These are phyloP conservation scores for Elachura formosa DNA, from an alignment of 2,113 vertebrate species.

Conservation along the genomic window DNA sequence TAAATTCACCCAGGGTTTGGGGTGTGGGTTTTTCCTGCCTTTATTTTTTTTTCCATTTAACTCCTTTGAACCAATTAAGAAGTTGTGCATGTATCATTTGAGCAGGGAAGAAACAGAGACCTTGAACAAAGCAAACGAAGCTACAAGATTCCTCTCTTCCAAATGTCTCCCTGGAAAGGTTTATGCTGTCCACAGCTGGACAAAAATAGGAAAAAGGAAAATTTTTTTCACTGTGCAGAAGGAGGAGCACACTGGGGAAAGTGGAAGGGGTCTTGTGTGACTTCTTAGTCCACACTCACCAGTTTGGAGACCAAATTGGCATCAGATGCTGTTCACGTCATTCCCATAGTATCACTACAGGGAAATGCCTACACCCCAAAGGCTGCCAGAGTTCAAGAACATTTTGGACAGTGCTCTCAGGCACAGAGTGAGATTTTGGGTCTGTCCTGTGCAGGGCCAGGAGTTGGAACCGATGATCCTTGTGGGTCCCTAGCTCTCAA, in stretches of 20 bases:
- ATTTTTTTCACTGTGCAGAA: not conserved
- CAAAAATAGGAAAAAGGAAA: not conserved
- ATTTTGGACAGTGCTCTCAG: not conserved
- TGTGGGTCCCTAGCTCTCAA: not conserved
- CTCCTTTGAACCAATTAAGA: not conserved
- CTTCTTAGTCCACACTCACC: not conserved
- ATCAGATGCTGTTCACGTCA: fast-evolving
- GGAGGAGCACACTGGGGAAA: not conserved
- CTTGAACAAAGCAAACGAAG: not conserved
- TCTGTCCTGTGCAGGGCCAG: not conserved
- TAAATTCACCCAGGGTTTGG: not conserved
- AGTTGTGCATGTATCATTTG: not conserved
- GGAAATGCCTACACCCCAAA: not conserved
- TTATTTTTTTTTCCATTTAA: not conserved
- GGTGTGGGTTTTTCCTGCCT: not conserved
- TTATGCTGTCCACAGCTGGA: not conserved
- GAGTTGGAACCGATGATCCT: fast-evolving
- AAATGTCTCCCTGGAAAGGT: not conserved
- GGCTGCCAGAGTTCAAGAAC: not conserved
- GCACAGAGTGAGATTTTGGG: not conserved
- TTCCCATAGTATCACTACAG: not conserved
- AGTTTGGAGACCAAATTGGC: not conserved
- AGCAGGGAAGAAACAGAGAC: not conserved
- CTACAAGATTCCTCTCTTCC: not conserved
- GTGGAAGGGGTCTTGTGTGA: not conserved